These are phyloP conservation scores for Elegia similella DNA, from an alignment of 2,888 invertebrate species.

Conservation along the genomic window DNA sequence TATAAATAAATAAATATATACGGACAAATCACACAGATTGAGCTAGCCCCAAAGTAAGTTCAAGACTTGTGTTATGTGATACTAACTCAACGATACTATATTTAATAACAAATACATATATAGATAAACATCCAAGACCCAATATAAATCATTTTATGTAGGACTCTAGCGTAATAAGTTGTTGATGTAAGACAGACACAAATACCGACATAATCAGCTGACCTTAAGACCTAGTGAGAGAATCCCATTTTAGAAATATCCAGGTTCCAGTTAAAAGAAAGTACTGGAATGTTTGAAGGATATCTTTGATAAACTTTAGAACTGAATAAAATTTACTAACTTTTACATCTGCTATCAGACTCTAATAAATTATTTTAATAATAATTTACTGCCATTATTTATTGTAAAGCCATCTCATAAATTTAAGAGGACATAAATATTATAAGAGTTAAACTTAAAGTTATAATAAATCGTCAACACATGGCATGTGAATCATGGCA, in stretches of 20 bases:
- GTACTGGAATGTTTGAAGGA: too few relatives aligned
- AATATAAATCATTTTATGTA: background rate
- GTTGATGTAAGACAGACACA: background rate
- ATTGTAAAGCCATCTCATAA: background rate
- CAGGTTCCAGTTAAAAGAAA: too few relatives aligned
- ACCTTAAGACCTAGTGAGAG: background rate
- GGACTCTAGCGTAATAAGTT: background rate
- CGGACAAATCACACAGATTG: too few relatives aligned
- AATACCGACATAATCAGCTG: background rate
- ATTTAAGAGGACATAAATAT: conserved; percentile 1
- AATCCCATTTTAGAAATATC: background rate
- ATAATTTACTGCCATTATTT: background rate
- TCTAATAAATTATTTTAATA: background rate
- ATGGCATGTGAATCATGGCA: conserved; percentile 54
- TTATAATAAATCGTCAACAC: conserved; percentile 40
- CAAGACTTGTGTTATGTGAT: too few relatives aligned
- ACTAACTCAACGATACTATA: too few relatives aligned
- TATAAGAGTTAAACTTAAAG: conserved; percentile 13
- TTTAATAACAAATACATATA: too few relatives aligned
- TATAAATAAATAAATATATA: too few relatives aligned
- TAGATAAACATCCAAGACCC: too few relatives aligned
- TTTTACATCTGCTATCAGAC: background rate
- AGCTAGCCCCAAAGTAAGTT: too few relatives aligned
- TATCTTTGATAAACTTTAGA: background rate
- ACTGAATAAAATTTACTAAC: background rate